Conservation (phyloP, 2,113 vertebrate species). For the Naja naja region DNA sequence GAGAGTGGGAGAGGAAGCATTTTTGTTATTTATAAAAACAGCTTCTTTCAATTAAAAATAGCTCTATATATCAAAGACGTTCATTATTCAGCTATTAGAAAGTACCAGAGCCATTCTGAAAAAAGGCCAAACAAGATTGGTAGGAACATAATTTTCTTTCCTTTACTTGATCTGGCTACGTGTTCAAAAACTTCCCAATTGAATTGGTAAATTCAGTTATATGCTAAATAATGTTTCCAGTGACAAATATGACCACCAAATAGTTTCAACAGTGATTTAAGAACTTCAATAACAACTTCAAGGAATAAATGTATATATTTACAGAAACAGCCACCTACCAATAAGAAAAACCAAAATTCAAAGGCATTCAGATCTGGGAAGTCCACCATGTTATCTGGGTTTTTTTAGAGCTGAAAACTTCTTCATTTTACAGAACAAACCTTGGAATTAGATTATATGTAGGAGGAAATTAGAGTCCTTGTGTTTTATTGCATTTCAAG, state of each 20-base stretch:
- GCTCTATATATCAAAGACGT: background rate
- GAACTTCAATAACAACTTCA: background rate
- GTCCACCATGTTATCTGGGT: background rate
- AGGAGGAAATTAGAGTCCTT: background rate
- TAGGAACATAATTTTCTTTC: background rate
- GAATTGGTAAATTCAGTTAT: background rate
- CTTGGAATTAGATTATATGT: background rate
- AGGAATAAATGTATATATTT: background rate
- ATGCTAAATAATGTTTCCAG: background rate
- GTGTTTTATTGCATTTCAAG: background rate
- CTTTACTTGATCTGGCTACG: background rate
- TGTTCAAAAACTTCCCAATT: constrained; percentile 1
- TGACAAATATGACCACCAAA: background rate
- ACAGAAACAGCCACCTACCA: background rate
- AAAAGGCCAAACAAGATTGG: background rate
- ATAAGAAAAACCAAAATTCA: background rate
- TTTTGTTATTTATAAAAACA: background rate
- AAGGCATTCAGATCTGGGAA: background rate
- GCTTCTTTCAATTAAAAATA: background rate
- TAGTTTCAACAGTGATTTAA: background rate
- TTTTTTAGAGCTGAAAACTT: background rate
- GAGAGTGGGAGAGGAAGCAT: background rate
- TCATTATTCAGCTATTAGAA: background rate
- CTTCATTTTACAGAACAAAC: background rate
- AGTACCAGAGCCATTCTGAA: background rate